Base-by-base conservation (phyloP, 2,113 vertebrate genomes). In the Bombycilla garrulus region DNA sequence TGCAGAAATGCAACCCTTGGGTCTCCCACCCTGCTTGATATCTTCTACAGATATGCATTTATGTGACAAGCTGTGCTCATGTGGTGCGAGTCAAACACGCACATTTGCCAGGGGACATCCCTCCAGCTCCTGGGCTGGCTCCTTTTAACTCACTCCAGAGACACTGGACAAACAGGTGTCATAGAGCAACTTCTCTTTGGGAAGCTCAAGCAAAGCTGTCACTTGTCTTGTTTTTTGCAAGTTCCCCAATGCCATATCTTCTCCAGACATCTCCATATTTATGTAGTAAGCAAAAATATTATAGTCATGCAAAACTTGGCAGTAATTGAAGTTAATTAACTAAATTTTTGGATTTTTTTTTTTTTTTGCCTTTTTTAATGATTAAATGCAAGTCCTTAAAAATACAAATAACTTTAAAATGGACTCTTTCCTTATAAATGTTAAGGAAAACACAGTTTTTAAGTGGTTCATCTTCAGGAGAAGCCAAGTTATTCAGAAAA, bases 401-500 rank as follows among this genome's bases (percentile, higher is more conserved):
- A 76, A 58, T 26, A 44, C 9, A 81, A 81, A 24, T 54, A 67
- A 74, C 15, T 80, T 91, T 78, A 9, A 69, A 77, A 82, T 50
- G 40, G 28, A 82, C 33, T 47, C 2, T 48, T 83, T 81, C 65
- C 28, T 70, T 81, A 79, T 16, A 84, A 66, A 26, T 86, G 5
- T 36, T 60, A 44, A 86, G 35, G 48, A 36, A 91, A 92, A 85
- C 19, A 29, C 25, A 3, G 2, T 33, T 70, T 81, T 67, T 26
- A 86, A 89, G 31, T 47, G 18, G 47, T 67, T 84, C 33, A 79
- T 60, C 38, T 81, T 73, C 44, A 62, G 51, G n/a, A 95, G 38
- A 44, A 91, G 60, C 28, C 62, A 81, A 79, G 14, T n/a, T 51
- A 87, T 36, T 80, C 33, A 69, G 48, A 88, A 90, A 80, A 82